Evolutionary conservation across 2,888 invertebrate genomes (phyloP).

Genomic region (Frankliniella intonsa): DNA sequence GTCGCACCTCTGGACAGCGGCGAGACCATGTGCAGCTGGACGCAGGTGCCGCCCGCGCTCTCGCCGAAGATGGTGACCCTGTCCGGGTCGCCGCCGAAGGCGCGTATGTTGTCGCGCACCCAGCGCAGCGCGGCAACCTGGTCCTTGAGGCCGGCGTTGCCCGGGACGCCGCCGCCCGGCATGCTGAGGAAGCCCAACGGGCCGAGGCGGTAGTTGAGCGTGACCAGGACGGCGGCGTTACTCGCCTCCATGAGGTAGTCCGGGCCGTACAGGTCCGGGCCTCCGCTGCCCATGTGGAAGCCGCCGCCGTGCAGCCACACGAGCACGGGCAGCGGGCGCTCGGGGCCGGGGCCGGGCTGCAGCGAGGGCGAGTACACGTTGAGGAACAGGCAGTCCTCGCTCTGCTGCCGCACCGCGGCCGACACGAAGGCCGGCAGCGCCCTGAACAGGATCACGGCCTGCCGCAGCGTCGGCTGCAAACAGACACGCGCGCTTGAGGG

Average conservation of each 20-base stretch:
- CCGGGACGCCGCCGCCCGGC: not conserved
- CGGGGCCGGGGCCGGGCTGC: conserved; percentile 29
- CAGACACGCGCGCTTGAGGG: not conserved
- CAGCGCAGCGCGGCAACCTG: conserved; percentile 76
- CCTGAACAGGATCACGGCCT: not conserved
- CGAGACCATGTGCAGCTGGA: conserved; percentile 75
- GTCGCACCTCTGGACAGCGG: conserved; percentile 66
- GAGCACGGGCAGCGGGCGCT: conserved; percentile 32
- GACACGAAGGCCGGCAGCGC: conserved; percentile 5
- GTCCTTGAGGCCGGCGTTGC: conserved; percentile 75
- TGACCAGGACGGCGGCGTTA: not conserved
- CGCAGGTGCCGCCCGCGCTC: conserved; percentile 79
- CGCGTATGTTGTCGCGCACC: conserved; percentile 75
- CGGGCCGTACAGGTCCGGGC: conserved; percentile 33
- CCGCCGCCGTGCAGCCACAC: conserved; percentile 36
- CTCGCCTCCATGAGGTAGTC: conserved; percentile 32
- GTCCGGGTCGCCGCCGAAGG: conserved; percentile 81
- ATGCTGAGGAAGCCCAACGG: conserved; percentile 15
- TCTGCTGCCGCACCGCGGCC: not conserved
- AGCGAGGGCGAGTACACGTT: conserved; percentile 51
- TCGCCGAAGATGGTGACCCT: conserved; percentile 80
- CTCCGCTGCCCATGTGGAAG: conserved; percentile 33
- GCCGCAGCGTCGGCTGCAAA: not conserved
- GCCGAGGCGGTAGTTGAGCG: conserved; percentile 4
- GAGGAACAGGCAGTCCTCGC: conserved; percentile 50